Percentiles rank a stretch among this genome's conserved stretches.
Evolutionary conservation across 1,140 invertebrate genomes (phyloP).

Genomic region (Leptoteleia sp.): DNA sequence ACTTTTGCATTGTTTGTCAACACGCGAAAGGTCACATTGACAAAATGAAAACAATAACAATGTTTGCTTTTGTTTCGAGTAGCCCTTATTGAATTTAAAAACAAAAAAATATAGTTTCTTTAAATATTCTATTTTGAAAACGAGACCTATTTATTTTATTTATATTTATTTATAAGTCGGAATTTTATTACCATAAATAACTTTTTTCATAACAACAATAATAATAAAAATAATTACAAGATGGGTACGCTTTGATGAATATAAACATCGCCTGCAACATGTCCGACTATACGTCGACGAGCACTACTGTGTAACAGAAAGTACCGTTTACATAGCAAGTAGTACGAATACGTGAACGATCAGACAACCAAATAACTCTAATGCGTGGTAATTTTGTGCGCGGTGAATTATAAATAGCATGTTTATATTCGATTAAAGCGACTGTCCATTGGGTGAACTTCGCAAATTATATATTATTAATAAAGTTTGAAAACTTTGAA

Average conservation of each 20-base stretch:
- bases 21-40: too few relatives aligned
- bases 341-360: constrained; percentile 14
- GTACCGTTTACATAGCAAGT: constrained; percentile 42
- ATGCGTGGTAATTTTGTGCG: constrained; percentile 28
- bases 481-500: too few relatives aligned
- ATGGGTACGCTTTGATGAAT: constrained; percentile 1
- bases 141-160: too few relatives aligned
- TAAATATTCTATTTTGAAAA: too few relatives aligned
- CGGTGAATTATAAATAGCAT: constrained; percentile 29
- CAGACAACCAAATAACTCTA: constrained; percentile 28
- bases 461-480: neutral
- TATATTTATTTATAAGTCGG: too few relatives aligned
- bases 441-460: neutral
- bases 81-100: too few relatives aligned
- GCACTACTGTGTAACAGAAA: constrained; percentile 31
- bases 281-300: constrained; percentile 34
- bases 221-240: constrained; percentile 14
- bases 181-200: too few relatives aligned
- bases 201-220: too few relatives aligned
- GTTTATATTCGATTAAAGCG: constrained; percentile 2
- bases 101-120: too few relatives aligned
- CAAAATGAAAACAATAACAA: too few relatives aligned
- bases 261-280: constrained; percentile 21
- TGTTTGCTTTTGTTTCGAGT: too few relatives aligned
- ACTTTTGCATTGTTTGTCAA: too few relatives aligned